These are phyloP conservation scores for Corythornis cristatus DNA, from an alignment of 2,113 vertebrate species.

Conservation along the genomic window DNA sequence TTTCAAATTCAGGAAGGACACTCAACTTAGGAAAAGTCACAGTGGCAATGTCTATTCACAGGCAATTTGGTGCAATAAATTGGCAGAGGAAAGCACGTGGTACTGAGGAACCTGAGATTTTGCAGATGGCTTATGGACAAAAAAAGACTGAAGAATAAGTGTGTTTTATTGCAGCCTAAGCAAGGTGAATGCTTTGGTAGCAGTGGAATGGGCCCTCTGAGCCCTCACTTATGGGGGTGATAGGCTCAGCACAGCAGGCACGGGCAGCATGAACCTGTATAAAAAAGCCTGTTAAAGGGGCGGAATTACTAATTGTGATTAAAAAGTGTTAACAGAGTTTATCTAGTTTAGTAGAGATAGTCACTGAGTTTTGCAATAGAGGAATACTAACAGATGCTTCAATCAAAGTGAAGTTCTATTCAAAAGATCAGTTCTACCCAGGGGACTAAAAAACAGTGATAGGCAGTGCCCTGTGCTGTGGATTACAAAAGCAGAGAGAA, in stretches of 20 bases:
- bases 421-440: neutral
- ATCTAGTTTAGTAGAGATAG: neutral
- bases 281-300: neutral
- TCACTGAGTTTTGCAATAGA: neutral
- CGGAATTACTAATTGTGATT: neutral
- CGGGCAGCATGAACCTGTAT: neutral
- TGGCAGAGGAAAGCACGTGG: neutral
- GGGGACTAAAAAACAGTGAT: neutral
- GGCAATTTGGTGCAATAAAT: neutral
- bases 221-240: accelerated
- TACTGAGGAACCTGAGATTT: neutral
- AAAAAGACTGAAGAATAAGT: neutral
- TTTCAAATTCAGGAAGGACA: neutral
- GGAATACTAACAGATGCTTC: neutral
- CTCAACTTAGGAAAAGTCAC: neutral
- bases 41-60: neutral
- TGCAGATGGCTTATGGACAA: neutral
- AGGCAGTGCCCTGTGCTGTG: neutral
- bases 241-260: neutral
- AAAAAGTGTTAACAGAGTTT: neutral
- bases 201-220: neutral
- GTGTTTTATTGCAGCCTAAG: neutral
- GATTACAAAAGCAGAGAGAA: neutral
- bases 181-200: neutral
- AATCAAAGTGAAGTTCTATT: neutral